Base-by-base conservation (phyloP, 2,888 invertebrate genomes). In the Tipula confusa region DNA sequence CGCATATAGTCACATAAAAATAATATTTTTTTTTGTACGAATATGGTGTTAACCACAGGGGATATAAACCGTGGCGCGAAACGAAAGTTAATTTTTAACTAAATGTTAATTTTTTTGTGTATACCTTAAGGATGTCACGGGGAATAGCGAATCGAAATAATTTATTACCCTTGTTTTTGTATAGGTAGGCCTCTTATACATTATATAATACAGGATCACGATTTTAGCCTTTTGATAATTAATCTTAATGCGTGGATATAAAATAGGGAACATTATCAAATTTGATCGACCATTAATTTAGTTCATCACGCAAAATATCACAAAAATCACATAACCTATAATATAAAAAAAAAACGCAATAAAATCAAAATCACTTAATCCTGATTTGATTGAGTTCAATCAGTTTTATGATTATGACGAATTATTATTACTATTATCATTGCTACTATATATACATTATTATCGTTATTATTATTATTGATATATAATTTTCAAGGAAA, bases 361-460 rank as follows among this genome's bases (percentile, higher is more conserved):
- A 64, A 64, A 64, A 64, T 64, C 64, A 24, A 24, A 64, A 64
- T 64, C 64, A 64, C 64, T 64, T 64, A 64, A 64, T 64, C 64
- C 64, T 64, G 64, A 64, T 64, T 64, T 64, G 64, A 64, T 64
- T 64, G 64, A 64, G 64, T 64, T 64, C 64, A 64, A 64, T 64
- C 64, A 64, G 24, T 64, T 64, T 64, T 64, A 64, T 64, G 64
- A 64, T 64, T 64, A 64, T 64, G 24, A 64, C 64, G 24, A 64
- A 64, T 64, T 64, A 64, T 64, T 64, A 64, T 64, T 38, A 38
- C 13, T 64, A 64, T 64, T 24, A 64, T 64, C 24, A 64, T 9
- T 64, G n/a, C 48, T 64, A 24, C 64, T 18, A 24, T 64, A 9
- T 64, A 43, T 43, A 15, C 5, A 13, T 24, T 11, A 9, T 38